A percentile compares a stretch with the other conserved stretches of the same genome.
These are phyloP conservation scores for Plebejus melissa DNA, from an alignment of 2,888 invertebrate species.

Conservation along the genomic window DNA sequence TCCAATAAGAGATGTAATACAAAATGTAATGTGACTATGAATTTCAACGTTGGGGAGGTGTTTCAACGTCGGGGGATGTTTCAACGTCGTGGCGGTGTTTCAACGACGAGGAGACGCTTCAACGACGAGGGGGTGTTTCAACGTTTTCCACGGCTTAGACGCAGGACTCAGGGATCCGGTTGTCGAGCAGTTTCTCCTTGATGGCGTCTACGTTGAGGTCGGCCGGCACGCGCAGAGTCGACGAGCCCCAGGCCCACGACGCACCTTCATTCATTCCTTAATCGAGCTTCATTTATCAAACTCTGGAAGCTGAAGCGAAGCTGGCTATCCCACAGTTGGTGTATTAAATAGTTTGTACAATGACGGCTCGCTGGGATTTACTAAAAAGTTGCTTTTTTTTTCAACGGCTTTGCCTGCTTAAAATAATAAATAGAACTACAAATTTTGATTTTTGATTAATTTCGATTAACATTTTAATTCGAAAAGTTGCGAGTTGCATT, in stretches of 20 bases:
- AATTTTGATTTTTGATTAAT: too few relatives aligned
- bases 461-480: too few relatives aligned
- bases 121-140: background rate
- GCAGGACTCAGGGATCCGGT: constrained; percentile 92
- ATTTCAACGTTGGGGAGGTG: background rate
- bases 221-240: constrained; percentile 62
- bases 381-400: too few relatives aligned
- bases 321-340: background rate
- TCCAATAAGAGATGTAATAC: background rate
- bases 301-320: background rate
- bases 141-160: constrained; percentile 73
- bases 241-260: constrained; percentile 78
- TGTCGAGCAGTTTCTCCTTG: constrained; percentile 91
- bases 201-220: constrained; percentile 90
- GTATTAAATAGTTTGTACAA: too few relatives aligned
- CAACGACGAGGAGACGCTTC: background rate
- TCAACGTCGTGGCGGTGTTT: background rate
- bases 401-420: too few relatives aligned
- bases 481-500: too few relatives aligned
- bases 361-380: too few relatives aligned
- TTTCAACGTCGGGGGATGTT: background rate
- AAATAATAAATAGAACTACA: too few relatives aligned
- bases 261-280: constrained; percentile 45
- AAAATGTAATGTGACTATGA: background rate
- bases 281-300: background rate